These are phyloP conservation scores for Drosophila oshimai DNA, from an alignment of 1,140 invertebrate genomes.

Conservation along the genomic window DNA sequence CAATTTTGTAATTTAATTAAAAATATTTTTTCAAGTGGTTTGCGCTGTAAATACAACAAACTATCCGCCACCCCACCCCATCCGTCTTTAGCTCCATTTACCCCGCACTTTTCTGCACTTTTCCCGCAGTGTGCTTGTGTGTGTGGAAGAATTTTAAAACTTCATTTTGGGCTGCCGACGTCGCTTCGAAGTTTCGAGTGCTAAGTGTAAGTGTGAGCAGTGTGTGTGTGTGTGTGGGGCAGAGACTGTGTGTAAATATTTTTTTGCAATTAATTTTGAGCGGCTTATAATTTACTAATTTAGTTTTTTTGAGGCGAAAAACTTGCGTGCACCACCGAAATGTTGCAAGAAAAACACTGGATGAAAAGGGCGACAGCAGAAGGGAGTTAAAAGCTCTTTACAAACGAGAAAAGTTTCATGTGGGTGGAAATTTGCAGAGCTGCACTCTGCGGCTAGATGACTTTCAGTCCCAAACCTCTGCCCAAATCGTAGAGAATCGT, in stretches of 20 bases:
- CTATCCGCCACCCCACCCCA: slow-evolving; percentile 31
- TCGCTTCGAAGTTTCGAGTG: slow-evolving; percentile 55
- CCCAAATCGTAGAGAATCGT: slow-evolving; percentile 10
- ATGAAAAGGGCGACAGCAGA: background rate
- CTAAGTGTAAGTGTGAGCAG: background rate
- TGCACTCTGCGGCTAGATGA: slow-evolving; percentile 10
- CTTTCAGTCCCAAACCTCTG: background rate
- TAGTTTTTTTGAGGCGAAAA: slow-evolving; percentile 45
- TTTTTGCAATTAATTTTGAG: slow-evolving; percentile 82
- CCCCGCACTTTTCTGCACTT: slow-evolving; percentile 41
- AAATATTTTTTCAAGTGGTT: slow-evolving; percentile 82
- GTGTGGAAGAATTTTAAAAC: slow-evolving; percentile 73
- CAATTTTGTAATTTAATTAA: slow-evolving; percentile 82
- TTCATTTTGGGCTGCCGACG: slow-evolving; percentile 61
- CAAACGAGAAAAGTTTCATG: slow-evolving; percentile 6
- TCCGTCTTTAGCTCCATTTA: slow-evolving; percentile 47
- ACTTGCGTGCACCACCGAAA: slow-evolving; percentile 42
- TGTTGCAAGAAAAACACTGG: slow-evolving; percentile 56
- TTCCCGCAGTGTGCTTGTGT: slow-evolving; percentile 18
- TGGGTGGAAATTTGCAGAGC: background rate
- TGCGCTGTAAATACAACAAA: slow-evolving; percentile 79
- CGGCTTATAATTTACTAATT: slow-evolving; percentile 82
- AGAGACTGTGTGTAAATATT: slow-evolving; percentile 75
- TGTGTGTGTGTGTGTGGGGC: background rate
- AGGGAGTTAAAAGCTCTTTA: slow-evolving; percentile 24